A percentile compares a stretch with the other conserved stretches of the same genome.
Evolutionary conservation across 2,113 vertebrate species (phyloP).

Genomic region (Meriones unguiculatus): DNA sequence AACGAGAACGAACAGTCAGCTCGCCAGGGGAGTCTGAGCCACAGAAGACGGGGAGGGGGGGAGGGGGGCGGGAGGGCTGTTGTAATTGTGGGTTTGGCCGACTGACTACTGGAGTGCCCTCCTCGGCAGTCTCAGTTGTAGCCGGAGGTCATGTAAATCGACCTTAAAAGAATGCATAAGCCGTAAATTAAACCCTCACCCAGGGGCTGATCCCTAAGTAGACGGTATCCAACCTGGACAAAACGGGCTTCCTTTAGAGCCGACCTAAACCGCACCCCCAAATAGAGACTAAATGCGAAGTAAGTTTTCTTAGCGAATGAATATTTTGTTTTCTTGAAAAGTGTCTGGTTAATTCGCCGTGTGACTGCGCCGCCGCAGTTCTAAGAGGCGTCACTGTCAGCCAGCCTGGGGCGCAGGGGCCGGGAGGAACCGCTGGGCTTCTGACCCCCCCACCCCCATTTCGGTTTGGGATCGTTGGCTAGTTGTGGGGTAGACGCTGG

Average conservation of each 20-base stretch:
- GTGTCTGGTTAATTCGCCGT: slow-evolving; percentile 78
- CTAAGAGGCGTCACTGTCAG: slow-evolving; percentile 77
- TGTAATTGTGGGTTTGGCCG: slow-evolving; percentile 87
- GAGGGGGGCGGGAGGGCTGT: slow-evolving; percentile 78
- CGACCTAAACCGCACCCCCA: slow-evolving; percentile 76
- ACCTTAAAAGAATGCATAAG: slow-evolving; percentile 98
- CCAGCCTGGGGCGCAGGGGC: slow-evolving; percentile 78
- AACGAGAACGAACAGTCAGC: too few species aligned
- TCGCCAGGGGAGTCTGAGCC: slow-evolving; percentile 78
- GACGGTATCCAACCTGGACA: slow-evolving; percentile 93
- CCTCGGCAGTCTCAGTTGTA: slow-evolving; percentile 92
- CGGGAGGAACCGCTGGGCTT: slow-evolving; percentile 61
- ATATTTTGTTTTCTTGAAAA: slow-evolving; percentile 85
- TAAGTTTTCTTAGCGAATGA: slow-evolving; percentile 88
- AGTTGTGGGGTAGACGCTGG: slow-evolving; percentile 66
- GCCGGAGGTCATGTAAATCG: slow-evolving; percentile 95
- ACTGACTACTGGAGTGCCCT: slow-evolving; percentile 86
- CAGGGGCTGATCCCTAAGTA: slow-evolving; percentile 92
- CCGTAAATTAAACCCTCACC: slow-evolving; percentile 96
- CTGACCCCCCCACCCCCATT: slow-evolving; percentile 63
- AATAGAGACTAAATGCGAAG: slow-evolving; percentile 90
- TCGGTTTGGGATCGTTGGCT: slow-evolving; percentile 73
- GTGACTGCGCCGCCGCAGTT: slow-evolving; percentile 75
- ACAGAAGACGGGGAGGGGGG: slow-evolving; percentile 80
- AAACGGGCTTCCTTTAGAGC: slow-evolving; percentile 91